Evolutionary conservation across 2,888 invertebrate genomes (phyloP), one percentile per base, ranked within the genome.

Genomic region (Drosophila picticornis): DNA sequence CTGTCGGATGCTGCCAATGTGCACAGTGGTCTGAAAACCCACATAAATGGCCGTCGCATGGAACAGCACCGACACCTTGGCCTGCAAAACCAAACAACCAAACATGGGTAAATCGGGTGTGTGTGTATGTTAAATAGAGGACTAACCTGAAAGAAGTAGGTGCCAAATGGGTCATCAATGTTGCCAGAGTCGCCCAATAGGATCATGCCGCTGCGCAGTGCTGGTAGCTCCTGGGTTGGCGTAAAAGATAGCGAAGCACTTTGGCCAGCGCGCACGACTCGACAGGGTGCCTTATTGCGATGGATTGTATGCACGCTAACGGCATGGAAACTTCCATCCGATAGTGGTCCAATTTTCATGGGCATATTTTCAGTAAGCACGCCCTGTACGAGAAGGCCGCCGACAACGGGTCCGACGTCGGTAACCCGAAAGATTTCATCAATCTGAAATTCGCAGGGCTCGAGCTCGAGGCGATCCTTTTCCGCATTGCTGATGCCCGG

Each of bases 1-100:
- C 94, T 99, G 99, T 0, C 99, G 94, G 10, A 99, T 97, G 87
- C 98, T 99, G 0, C 98, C 99, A 60, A 99, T 97, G 93, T 99
- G 98, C 0, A 99, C 97, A 0, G 99, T 99, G 27, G 98, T 97
- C 93, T 97, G 97, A 92, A 97, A 97, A 34, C 97, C 97, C 6
- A 96, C 96, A 76, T 95, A 96, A 72, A 98, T 97, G 19, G 96
- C 96, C 0, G 96, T 97, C 0, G 97, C 95, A 92, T 98, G 98
- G 75, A 96, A 96, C n/a, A 99, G 94, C 0, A 99, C 96, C 46
- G 96, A 96, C 0, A 99, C 96, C 57, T 96, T 96, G 0, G 99
- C 99, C 96, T 98, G 94, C 5, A 68, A 29, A 9, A 25, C 16
- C 16, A 2, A 6, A 19, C 10, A 22, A 32, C 0, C 27, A 27